A percentile compares a stretch with the other conserved stretches of the same genome.
phyloP scores from a whole-genome alignment of 1,140 invertebrate genomes.

The Euglossa dilemma region DNA sequence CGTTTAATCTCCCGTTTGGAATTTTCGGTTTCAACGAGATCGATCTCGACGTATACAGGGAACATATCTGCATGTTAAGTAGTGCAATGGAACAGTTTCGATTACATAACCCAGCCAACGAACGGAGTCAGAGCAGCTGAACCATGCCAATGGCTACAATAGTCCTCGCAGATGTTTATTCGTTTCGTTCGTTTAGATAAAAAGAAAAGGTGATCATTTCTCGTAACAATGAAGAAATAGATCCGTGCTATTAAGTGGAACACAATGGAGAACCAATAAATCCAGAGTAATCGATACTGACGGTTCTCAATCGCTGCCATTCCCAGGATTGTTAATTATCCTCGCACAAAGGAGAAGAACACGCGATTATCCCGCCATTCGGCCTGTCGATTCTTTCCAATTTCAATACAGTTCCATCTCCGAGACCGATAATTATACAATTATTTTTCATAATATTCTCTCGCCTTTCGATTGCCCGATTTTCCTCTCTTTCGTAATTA shows the following conservation, averaged over 20 bases:
- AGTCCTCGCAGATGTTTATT: slow-evolving; percentile 1
- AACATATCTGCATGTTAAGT: neutral
- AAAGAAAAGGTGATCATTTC: slow-evolving; percentile 24
- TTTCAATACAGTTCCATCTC: neutral
- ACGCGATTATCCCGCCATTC: neutral
- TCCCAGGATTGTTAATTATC: neutral
- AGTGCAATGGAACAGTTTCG: neutral
- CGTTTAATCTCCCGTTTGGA: too few relatives aligned
- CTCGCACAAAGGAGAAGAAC: too few relatives aligned
- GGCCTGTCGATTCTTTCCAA: neutral
- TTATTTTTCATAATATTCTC: neutral
- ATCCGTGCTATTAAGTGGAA: neutral
- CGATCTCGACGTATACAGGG: neutral
- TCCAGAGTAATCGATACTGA: slow-evolving; percentile 17
- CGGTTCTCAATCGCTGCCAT: slow-evolving; percentile 28
- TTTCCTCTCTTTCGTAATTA: neutral
- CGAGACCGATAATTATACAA: neutral
- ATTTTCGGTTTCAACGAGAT: neutral
- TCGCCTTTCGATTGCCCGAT: neutral
- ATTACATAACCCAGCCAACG: slow-evolving; percentile 12
- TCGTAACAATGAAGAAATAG: slow-evolving; percentile 39
- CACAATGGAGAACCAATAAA: slow-evolving; percentile 40
- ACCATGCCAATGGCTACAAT: slow-evolving; percentile 11
- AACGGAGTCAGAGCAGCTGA: slow-evolving; percentile 12
- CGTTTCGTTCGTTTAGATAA: neutral